Base-by-base conservation (phyloP, 2,797 vertebrate genomes). In the Takifugu ocellatus region DNA sequence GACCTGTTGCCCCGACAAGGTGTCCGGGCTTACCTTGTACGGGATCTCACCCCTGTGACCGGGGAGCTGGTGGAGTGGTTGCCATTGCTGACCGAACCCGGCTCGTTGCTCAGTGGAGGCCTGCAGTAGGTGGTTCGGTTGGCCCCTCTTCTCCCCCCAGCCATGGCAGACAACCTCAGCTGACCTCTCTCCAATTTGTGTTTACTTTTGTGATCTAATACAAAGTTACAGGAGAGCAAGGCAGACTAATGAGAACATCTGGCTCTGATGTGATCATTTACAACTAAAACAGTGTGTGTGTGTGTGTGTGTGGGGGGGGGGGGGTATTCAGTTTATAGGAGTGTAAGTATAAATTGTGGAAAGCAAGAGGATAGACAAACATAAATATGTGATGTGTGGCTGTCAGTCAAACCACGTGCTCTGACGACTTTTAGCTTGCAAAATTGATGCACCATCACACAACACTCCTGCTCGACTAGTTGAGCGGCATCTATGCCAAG, bases 81-180 rank as follows among this genome's bases (percentile, higher is more conserved):
- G 15, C 93, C 82, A 56, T 94, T 91, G 29, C 92, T 92, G 6
- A 94, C 85, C 0, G 94, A 92, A 11, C 95, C 94, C 0, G 94
- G 91, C 25, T 98, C 96, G 24, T 89, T 93, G 69, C 93, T 94
- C 12, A 98, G 91, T 0, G 96, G 94, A 56, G 88, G 93, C 52
- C 97, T 92, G 91, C 96, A 97, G 84, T 99, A 99, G 1, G 95
- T 93, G 2, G 93, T 92, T 12, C 96, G 93, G 83, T 95, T 97
- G 4, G 94, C 92, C 62, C 97, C 97, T 92, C 97, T 93, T 84
- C 97, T 91, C 84, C 97, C 97, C 86, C 97, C 97, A 69, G 96
- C 92, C 93, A 97, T 94, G 31, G 82, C 92, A 90, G 86, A 87
- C 70, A 63, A 59, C 56, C 62, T 63, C 69, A 1, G 44, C 56